phyloP scores from a whole-genome alignment of 2,888 invertebrate genomes.

The Leucophenga maculata region DNA sequence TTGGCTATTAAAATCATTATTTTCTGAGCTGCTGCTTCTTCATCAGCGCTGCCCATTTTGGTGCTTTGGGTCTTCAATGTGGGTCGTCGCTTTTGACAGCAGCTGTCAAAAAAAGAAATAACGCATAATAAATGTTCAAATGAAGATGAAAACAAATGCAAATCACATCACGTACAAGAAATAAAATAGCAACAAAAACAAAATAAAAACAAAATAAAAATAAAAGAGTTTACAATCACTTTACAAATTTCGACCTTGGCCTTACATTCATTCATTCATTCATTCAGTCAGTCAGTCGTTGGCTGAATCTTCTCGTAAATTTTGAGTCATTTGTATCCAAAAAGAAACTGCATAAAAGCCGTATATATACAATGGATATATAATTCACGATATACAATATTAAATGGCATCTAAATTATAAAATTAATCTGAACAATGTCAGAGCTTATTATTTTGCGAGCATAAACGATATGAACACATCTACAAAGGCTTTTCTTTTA shows the following conservation, averaged over 20 bases:
- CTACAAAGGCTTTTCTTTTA: not conserved
- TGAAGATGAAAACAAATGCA: slow-evolving; percentile 47
- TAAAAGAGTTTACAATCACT: slow-evolving; percentile 57
- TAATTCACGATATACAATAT: not conserved
- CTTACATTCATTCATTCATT: slow-evolving; percentile 47
- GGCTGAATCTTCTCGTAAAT: not conserved
- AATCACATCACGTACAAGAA: slow-evolving; percentile 44
- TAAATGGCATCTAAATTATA: not conserved
- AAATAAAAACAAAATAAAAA: slow-evolving; percentile 45
- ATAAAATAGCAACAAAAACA: slow-evolving; percentile 33
- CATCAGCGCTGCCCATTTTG: not conserved
- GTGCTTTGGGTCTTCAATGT: slow-evolving; percentile 37
- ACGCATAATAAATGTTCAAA: slow-evolving; percentile 52
- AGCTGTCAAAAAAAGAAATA: slow-evolving; percentile 57
- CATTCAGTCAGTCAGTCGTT: not conserved
- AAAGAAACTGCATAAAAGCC: slow-evolving; percentile 6
- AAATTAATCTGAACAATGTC: slow-evolving; percentile 10
- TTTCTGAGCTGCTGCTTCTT: not conserved
- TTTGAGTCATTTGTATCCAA: slow-evolving; percentile 11
- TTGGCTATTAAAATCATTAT: not conserved
- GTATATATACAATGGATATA: no score
- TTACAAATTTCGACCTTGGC: slow-evolving; percentile 63
- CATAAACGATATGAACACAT: not conserved
- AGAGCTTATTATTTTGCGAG: not conserved
- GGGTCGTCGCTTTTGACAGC: slow-evolving; percentile 55